phyloP scores from a whole-genome alignment of 2,888 invertebrate genomes.

The Chloroclysta siterata region DNA sequence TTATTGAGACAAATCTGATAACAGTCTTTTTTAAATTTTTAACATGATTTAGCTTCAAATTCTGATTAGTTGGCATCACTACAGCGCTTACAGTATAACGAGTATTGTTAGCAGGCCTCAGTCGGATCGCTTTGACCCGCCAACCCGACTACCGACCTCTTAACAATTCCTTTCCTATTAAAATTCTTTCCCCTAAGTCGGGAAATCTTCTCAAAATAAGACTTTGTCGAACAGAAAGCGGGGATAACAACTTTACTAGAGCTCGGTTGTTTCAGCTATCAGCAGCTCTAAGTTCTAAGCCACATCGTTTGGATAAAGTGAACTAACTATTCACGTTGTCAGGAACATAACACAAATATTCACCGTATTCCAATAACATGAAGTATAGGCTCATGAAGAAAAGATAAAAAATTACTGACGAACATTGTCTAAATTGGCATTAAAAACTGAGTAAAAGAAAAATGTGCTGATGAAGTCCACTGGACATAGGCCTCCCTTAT shows the following conservation, averaged over 20 bases:
- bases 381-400: no score
- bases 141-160: slow-evolving; percentile 49
- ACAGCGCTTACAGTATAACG: slow-evolving; percentile 53
- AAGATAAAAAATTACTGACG: no score
- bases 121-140: slow-evolving; percentile 69
- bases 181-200: slow-evolving; percentile 71
- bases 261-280: background rate
- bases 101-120: slow-evolving; percentile 60
- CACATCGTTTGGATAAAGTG: no score
- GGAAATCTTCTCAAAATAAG: slow-evolving; percentile 60
- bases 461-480: no score
- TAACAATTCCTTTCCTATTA: slow-evolving; percentile 73
- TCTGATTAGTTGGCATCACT: slow-evolving; percentile 16
- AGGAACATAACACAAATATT: no score
- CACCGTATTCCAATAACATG: no score
- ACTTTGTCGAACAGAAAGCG: slow-evolving; percentile 37
- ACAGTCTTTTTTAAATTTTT: background rate
- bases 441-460: no score
- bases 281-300: no score
- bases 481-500: no score
- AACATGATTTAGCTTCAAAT: slow-evolving; percentile 4
- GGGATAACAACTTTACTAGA: background rate
- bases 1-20: no score
- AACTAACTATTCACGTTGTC: background rate
- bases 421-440: no score